phyloP scores from a whole-genome alignment of 2,113 vertebrate genomes.

The Periophthalmus modestus region DNA sequence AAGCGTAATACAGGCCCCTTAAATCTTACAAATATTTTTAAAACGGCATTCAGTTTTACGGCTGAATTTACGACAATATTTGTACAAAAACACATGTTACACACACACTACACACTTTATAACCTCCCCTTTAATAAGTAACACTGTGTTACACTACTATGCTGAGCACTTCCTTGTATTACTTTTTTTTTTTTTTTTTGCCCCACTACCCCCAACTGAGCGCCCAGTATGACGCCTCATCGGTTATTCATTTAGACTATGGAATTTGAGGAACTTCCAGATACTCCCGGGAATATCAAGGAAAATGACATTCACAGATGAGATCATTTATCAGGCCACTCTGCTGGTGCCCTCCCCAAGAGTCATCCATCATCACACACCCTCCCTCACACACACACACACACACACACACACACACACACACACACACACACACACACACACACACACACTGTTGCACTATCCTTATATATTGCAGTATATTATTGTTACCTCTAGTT shows the following conservation, averaged over 20 bases:
- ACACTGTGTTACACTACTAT: background rate
- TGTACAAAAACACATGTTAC: too few relatives aligned
- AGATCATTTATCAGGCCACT: conserved; percentile 66
- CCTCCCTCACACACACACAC: background rate
- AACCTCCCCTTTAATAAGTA: background rate
- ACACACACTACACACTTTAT: too few relatives aligned
- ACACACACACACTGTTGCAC: conserved; percentile 8
- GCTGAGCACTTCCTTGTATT: background rate
- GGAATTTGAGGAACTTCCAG: conserved; percentile 27
- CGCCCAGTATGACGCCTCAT: conserved; percentile 33
- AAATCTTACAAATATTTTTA: too few relatives aligned
- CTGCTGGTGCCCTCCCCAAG: conserved; percentile 46
- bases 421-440: conserved; percentile 2
- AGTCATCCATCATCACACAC: conserved; percentile 57
- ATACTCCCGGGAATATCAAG: conserved; percentile 42
- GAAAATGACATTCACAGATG: conserved; percentile 54
- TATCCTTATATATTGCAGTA: conserved; percentile 4
- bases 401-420: conserved; percentile 4
- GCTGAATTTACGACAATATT: too few relatives aligned
- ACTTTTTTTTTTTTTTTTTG: background rate
- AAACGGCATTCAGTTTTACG: background rate
- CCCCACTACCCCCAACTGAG: background rate
- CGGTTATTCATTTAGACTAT: conserved; percentile 35
- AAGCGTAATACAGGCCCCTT: too few relatives aligned
- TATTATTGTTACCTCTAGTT: conserved; percentile 28